Percentiles rank a stretch among this genome's conserved stretches.
These are phyloP conservation scores for Keiferia lycopersicella DNA, from an alignment of 2,888 invertebrate genomes.

Conservation along the genomic window DNA sequence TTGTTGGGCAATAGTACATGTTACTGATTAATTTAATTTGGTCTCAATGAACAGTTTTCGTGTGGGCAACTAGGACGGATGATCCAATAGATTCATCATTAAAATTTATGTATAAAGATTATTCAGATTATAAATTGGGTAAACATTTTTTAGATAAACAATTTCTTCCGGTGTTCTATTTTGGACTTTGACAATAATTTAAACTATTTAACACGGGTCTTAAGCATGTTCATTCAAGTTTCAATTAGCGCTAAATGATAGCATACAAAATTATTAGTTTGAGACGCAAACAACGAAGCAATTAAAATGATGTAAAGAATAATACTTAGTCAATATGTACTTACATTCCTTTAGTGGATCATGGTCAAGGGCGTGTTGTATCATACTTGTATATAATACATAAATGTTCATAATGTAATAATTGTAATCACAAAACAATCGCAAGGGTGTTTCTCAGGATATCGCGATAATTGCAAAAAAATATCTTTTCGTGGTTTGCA, in stretches of 20 bases:
- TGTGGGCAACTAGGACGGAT: conserved; percentile 19
- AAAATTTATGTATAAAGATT: conserved; percentile 17
- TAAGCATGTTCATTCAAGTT: background rate
- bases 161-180: conserved; percentile 7
- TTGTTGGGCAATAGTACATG: conserved; percentile 28
- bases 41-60: conserved; percentile 11
- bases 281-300: background rate
- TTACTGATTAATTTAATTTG: conserved; percentile 23
- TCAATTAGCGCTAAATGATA: conserved; percentile 9
- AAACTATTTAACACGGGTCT: background rate
- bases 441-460: conserved; percentile 30
- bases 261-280: background rate
- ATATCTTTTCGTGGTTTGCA: conserved; percentile 28
- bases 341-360: conserved; percentile 25
- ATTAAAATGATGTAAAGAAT: conserved; percentile 12
- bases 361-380: conserved; percentile 28
- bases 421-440: conserved; percentile 26
- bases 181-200: background rate
- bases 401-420: background rate
- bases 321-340: conserved; percentile 12
- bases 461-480: conserved; percentile 31
- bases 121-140: background rate
- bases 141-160: conserved; percentile 9
- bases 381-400: conserved; percentile 1
- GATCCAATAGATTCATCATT: conserved; percentile 8